A percentile compares a stretch with the other conserved stretches of the same genome.
These are phyloP conservation scores for Meiosimyza decipiens DNA, from an alignment of 2,888 invertebrate genomes.

Conservation along the genomic window DNA sequence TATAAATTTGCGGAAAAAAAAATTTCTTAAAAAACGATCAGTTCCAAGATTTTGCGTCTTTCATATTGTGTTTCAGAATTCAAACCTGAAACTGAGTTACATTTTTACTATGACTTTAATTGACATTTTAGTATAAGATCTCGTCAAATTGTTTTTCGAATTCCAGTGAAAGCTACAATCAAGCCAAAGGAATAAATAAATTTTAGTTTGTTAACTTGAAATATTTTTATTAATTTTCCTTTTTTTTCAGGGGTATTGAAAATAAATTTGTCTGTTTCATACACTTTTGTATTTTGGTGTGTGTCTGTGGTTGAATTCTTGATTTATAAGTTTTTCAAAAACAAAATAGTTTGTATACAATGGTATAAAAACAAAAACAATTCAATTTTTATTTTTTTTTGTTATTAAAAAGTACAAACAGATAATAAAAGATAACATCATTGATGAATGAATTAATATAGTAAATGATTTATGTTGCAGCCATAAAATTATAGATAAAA, in stretches of 20 bases:
- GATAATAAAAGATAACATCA: constrained; percentile 4
- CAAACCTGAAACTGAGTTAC: too few species aligned
- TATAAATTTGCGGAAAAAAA: too few species aligned
- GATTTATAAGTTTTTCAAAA: constrained; percentile 14
- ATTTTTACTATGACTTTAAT: too few species aligned
- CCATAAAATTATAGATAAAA: too few species aligned
- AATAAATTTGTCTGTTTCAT: constrained; percentile 17
- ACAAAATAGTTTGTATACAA: constrained; percentile 12
- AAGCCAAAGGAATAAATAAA: too few species aligned
- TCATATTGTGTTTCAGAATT: too few species aligned
- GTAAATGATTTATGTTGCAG: too few species aligned
- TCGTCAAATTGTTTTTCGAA: too few species aligned
- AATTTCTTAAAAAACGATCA: too few species aligned
- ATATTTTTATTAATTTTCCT: constrained; percentile 29
- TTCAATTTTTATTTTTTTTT: constrained; percentile 39
- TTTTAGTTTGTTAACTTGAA: constrained; percentile 23
- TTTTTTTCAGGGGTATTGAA: constrained; percentile 11
- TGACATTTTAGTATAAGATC: too few species aligned
- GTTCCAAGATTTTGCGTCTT: too few species aligned
- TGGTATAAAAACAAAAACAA: constrained; percentile 23
- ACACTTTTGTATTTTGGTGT: constrained; percentile 15
- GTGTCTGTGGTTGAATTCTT: constrained; percentile 29
- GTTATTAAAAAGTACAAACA: constrained; percentile 27
- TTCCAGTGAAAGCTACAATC: too few species aligned
- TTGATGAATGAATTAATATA: background rate